Conservation (phyloP, 2,113 vertebrate genomes). For the Plecotus auritus region DNA sequence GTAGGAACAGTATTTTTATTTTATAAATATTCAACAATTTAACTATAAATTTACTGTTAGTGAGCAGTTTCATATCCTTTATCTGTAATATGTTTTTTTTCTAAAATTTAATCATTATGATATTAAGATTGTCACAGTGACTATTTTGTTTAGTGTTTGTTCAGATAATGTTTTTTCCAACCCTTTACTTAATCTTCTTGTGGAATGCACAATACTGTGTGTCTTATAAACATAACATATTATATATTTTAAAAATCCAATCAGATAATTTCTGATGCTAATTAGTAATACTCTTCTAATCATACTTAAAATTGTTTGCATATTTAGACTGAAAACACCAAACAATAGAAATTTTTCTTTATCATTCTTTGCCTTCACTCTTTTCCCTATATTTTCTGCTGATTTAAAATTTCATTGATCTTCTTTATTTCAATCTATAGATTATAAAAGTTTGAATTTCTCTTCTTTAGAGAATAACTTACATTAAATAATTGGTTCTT, state of each 20-base stretch:
- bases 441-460: neutral
- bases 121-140: neutral
- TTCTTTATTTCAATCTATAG: neutral
- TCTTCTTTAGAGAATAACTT: neutral
- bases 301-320: neutral
- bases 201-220: neutral
- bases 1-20: neutral
- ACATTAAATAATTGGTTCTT: neutral
- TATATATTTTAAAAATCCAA: neutral
- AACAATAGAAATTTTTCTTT: neutral
- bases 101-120: neutral
- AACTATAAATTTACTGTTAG: neutral
- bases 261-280: neutral
- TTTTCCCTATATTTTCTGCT: neutral
- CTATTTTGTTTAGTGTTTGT: neutral
- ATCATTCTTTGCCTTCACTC: neutral
- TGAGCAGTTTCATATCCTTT: neutral
- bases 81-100: neutral
- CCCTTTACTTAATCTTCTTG: neutral
- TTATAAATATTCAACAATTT: neutral
- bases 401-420: neutral
- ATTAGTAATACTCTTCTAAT: neutral
- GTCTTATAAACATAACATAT: neutral
- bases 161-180: neutral
- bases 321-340: neutral